Percentiles rank a stretch among this genome's conserved stretches.
Conservation (phyloP, 2,888 invertebrate genomes). For the Athrips mouffetella region DNA sequence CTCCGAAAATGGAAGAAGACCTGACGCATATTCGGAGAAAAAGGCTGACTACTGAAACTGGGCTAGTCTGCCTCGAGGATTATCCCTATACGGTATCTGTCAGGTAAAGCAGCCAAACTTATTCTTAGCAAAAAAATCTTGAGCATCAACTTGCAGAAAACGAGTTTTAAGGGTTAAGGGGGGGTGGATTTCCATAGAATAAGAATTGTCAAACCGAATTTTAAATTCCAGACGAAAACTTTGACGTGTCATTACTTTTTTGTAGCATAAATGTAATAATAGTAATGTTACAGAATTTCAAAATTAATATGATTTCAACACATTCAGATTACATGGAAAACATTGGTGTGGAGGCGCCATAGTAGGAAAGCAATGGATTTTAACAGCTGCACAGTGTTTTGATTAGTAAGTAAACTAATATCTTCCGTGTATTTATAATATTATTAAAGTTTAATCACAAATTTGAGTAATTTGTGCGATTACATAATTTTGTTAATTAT, state of each 20-base stretch:
- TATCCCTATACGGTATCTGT: constrained; percentile 69
- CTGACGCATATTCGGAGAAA: constrained; percentile 60
- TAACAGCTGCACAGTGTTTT: constrained; percentile 69
- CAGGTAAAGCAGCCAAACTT: constrained; percentile 38
- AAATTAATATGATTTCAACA: not conserved
- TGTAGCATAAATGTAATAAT: too few species aligned
- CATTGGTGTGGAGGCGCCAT: constrained; percentile 73
- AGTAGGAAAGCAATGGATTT: constrained; percentile 54
- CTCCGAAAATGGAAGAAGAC: constrained; percentile 64
- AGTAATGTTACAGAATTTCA: too few species aligned
- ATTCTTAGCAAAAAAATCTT: too few species aligned
- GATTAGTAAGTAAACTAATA: constrained; percentile 66
- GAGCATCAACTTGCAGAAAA: too few species aligned
- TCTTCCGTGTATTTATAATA: not conserved
- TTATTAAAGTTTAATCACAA: not conserved
- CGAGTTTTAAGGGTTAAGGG: too few species aligned
- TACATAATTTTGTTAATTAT: not conserved
- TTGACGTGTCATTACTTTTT: too few species aligned
- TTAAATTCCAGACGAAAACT: too few species aligned
- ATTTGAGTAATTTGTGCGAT: not conserved
- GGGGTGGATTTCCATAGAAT: too few species aligned
- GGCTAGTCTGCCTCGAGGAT: constrained; percentile 67
- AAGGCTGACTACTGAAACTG: constrained; percentile 61
- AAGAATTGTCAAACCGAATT: too few species aligned
- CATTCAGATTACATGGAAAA: constrained; percentile 55